Base-by-base conservation (phyloP, 2,888 invertebrate species). In the Harpalus rubripes region DNA sequence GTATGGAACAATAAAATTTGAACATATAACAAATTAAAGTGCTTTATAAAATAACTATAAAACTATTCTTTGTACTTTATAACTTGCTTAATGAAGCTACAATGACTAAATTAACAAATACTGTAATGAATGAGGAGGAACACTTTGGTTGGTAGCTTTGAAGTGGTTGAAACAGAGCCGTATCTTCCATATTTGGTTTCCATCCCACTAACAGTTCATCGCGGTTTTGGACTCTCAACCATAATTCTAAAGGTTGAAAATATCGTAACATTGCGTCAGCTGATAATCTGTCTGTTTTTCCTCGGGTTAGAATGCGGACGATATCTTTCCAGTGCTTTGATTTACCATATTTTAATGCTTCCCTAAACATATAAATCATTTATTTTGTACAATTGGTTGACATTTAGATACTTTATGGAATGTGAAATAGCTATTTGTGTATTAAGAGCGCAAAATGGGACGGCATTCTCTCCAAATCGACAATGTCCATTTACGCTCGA, bases 231-330 rank as follows among this genome's bases (percentile, higher is more conserved):
- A 95, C 93, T 81, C 95, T 93, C 0, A 98, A 92, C 96, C 96
- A 98, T 0, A 94, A 91, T 86, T 94, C 92, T 15, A 98, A 91
- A 0, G 97, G 98, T 86, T 95, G 92, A 91, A 97, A 98, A 89
- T 97, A 98, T 90, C 95, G 94, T 44, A 96, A 91, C 87, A 98
- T 92, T 0, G 97, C 93, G 86, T 94, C 94, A 0, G 96, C 95
- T 58, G 96, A 96, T 89, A 98, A 93, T 87, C 94, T 92, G 88
- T 95, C 95, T 0, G 94, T 94, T 87, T 93, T 93, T 0, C 95
- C 95, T 84, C 94, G 92, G 0, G 96, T 96, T 90, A 97, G 91
- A 86, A 92, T 93, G 81, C 94, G 92, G 86, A 98, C 93, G 12
- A 96, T 93, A 85, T 97, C 95, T n/a, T 94, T 93, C 89, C 96